A percentile compares a stretch with the other conserved stretches of the same genome.
phyloP scores from a whole-genome alignment of 2,888 invertebrate species.

The Aphidius colemani region DNA sequence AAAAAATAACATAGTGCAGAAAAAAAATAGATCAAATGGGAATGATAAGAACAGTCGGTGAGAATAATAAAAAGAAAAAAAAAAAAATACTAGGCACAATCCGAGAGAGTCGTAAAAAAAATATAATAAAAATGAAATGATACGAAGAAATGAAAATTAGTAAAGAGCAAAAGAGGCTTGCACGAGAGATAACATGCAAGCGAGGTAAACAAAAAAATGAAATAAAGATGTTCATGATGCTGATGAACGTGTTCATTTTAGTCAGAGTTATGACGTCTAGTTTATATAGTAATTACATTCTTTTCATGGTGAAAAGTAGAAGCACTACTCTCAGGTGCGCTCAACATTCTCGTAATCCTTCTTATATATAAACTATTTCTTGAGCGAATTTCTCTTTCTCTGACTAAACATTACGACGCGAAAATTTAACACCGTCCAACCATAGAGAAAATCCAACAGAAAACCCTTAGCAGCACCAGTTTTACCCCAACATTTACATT shows the following conservation, averaged over 20 bases:
- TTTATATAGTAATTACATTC: conserved; percentile 47
- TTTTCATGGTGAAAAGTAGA: conserved; percentile 34
- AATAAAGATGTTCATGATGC: conserved; percentile 8
- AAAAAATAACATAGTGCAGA: no score
- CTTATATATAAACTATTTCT: conserved; percentile 11
- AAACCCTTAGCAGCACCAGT: conserved; percentile 28
- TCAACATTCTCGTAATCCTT: conserved; percentile 14
- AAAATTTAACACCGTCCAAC: conserved; percentile 10
- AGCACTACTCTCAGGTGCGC: conserved; percentile 4
- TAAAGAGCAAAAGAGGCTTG: neutral
- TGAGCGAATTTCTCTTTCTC: conserved; percentile 22
- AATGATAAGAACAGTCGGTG: no score
- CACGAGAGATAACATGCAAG: neutral
- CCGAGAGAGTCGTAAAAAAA: neutral
- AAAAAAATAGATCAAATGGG: no score
- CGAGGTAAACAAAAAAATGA: neutral
- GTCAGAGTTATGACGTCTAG: conserved; percentile 28
- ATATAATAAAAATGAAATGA: neutral
- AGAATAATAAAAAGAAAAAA: no score
- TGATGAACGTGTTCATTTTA: conserved; percentile 32
- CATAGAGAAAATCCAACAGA: conserved; percentile 13
- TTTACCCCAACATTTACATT: conserved; percentile 34
- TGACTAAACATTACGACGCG: conserved; percentile 25
- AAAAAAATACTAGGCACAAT: neutral
- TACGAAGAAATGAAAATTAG: conserved; percentile 10